Conservation (phyloP, 2,888 invertebrate species). For the Conistra vaccinii region DNA sequence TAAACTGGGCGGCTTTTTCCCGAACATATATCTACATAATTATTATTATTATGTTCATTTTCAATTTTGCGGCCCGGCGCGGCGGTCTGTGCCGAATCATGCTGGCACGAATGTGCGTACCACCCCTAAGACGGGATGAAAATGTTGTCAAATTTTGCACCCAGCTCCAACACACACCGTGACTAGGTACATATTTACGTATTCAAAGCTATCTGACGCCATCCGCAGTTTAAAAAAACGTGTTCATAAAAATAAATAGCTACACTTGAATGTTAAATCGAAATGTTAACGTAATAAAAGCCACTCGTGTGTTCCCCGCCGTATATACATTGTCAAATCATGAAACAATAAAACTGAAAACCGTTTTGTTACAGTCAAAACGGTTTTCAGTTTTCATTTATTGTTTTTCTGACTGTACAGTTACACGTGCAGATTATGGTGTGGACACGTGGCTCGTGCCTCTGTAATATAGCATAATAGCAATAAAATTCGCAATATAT, state of each 20-base stretch:
- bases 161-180: neutral
- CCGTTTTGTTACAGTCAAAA: neutral
- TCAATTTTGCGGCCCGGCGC: neutral
- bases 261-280: neutral
- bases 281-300: slow-evolving; percentile 8
- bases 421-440: slow-evolving; percentile 2
- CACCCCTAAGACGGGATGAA: neutral
- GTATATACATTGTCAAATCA: slow-evolving; percentile 10
- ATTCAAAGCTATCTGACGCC: neutral
- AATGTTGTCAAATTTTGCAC: neutral
- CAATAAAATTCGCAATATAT: slow-evolving; percentile 9
- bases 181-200: neutral
- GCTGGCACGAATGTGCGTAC: neutral
- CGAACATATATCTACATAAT: neutral
- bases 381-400: neutral
- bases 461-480: neutral
- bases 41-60: no score
- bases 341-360: slow-evolving; percentile 31
- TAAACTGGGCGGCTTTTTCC: neutral
- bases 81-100: neutral
- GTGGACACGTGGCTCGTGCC: neutral
- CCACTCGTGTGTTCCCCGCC: slow-evolving; percentile 1
- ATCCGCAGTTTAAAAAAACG: neutral
- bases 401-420: neutral
- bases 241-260: neutral